Evolutionary conservation across 1,140 invertebrate genomes (phyloP), one percentile per base, ranked within the genome.

Genomic region (Magallana ariakensis): DNA sequence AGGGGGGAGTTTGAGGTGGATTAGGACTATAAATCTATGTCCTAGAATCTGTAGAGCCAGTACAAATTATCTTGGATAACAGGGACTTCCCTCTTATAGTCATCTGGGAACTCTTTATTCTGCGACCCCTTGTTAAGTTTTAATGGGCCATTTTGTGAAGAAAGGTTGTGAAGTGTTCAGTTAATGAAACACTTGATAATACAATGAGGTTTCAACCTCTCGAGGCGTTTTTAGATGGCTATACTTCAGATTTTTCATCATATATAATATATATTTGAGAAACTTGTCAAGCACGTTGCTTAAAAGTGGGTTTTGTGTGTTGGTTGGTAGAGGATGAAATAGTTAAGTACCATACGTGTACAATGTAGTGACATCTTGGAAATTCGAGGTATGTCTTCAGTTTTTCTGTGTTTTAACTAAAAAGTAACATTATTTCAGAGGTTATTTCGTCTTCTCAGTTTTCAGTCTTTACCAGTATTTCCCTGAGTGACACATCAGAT

Each of bases 191-290:
- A 75, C 66, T 75, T 75, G 19, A 75, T 13, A 75, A 33, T 22
- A 75, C 66, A 75, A 75, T 75, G 33, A 75, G 66, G 66, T 75
- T 75, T 75, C 33, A 19, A 75, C 66, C 19, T 75, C 66, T 75
- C 26, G 66, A 26, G 66, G 66, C 66, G 33, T 75, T 33, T 75
- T 33, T 26, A 33, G 22, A 75, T 13, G 66, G 66, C 22, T 75
- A n/a, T n/a, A 26, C 66, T 75, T 75, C 9, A 33, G 66, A 75
- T 75, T 26, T 46, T 46, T 33, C 66, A 75, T 75, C 66, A 75
- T 75, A n/a, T 60, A 60, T 60, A n/a, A n/a, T 60, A 26, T 75
- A 75, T 75, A 26, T 75, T 75, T 75, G 66, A 75, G 22, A 26
- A 75, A 33, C 33, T 75, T 75, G 22, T 75, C 66, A 75, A 75